phyloP scores from a whole-genome alignment of 2,888 invertebrate species.

The Rosalia funebris region DNA sequence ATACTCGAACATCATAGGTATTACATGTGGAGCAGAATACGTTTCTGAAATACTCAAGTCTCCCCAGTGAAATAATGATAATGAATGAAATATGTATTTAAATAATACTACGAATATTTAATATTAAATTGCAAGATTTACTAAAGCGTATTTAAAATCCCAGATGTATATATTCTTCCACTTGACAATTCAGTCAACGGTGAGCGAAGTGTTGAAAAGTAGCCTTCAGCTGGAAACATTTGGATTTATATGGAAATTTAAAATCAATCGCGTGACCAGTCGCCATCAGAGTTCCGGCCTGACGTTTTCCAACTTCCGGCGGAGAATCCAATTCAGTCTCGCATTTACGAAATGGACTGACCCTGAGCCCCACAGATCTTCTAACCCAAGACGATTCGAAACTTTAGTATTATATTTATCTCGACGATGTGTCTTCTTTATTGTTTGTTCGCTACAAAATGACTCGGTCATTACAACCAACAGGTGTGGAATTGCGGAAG shows the following conservation, averaged over 20 bases:
- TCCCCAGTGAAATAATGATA: no score
- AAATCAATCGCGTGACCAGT: conserved; percentile 60
- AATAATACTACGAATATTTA: no score
- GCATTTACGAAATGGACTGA: conserved; percentile 23
- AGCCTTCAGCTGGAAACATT: conserved; percentile 53
- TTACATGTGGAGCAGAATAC: no score
- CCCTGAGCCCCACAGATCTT: conserved; percentile 7
- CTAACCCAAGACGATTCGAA: background rate
- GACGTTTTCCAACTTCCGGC: conserved; percentile 50
- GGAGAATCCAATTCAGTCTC: conserved; percentile 25
- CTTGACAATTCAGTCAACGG: conserved; percentile 51
- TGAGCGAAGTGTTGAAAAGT: conserved; percentile 51
- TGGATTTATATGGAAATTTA: conserved; percentile 62
- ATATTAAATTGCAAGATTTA: conserved; percentile 24
- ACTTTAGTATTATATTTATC: background rate
- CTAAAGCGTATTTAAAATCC: conserved; percentile 41
- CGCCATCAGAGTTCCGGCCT: conserved; percentile 52
- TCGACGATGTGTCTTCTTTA: background rate
- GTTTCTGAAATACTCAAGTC: no score
- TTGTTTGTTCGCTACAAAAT: background rate
- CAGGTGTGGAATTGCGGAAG: no score
- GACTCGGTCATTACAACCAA: background rate
- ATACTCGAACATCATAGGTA: no score
- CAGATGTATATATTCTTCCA: conserved; percentile 44
- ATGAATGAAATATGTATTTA: no score